Conservation (phyloP, 2,888 invertebrate species). For the Campoletis raptor region DNA sequence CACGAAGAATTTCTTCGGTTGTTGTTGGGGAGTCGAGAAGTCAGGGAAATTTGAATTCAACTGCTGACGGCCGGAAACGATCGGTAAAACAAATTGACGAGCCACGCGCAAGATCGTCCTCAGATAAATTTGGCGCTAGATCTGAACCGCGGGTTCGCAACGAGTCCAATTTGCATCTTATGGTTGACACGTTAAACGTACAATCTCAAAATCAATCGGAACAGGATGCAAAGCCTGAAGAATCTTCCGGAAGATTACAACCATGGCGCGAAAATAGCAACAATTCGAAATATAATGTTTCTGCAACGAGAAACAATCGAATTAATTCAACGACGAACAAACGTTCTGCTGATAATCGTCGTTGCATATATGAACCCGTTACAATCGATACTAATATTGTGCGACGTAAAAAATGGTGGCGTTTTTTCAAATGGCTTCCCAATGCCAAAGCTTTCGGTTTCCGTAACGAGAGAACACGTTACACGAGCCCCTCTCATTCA, state of each 20-base stretch:
- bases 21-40: slow-evolving; percentile 34
- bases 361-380: slow-evolving; percentile 21
- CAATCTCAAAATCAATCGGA: not conserved
- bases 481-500: slow-evolving; percentile 67
- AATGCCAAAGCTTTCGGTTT: slow-evolving; percentile 75
- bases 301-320: slow-evolving; percentile 20
- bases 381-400: slow-evolving; percentile 19
- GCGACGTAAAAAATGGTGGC: slow-evolving; percentile 79
- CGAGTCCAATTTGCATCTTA: not conserved
- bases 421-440: slow-evolving; percentile 79
- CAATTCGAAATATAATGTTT: slow-evolving; percentile 4
- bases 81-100: not conserved
- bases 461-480: slow-evolving; percentile 60
- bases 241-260: not conserved
- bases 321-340: slow-evolving; percentile 15
- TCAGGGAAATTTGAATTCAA: not conserved
- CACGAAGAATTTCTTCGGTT: slow-evolving; percentile 61
- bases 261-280: slow-evolving; percentile 37
- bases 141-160: slow-evolving; percentile 1
- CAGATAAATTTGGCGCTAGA: slow-evolving; percentile 15
- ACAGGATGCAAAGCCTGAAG: not conserved
- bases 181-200: not conserved
- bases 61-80: not conserved
- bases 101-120: not conserved
- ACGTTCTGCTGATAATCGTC: slow-evolving; percentile 19